phyloP scores from a whole-genome alignment of 2,113 vertebrate species.

The Nipponia nippon region DNA sequence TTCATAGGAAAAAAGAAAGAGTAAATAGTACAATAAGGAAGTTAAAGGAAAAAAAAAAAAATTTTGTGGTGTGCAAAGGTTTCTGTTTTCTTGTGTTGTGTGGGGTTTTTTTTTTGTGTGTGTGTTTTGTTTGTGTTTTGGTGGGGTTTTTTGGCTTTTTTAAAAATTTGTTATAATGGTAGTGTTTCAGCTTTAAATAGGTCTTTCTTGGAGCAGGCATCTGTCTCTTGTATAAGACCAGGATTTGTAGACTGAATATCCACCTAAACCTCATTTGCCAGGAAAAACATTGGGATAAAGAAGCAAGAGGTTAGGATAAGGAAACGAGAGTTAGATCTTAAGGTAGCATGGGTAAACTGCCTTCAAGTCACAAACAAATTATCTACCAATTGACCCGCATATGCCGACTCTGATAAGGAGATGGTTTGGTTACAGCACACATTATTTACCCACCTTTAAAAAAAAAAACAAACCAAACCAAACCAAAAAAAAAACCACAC shows the following conservation, averaged over 20 bases:
- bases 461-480: too few relatives aligned
- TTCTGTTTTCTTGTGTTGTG: background rate
- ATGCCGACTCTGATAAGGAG: background rate
- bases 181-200: background rate
- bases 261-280: background rate
- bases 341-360: conserved; percentile 1
- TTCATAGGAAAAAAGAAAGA: background rate
- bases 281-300: background rate
- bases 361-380: background rate
- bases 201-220: background rate
- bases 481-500: too few relatives aligned
- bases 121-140: background rate
- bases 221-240: background rate
- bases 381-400: background rate
- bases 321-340: conserved; percentile 60
- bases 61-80: background rate
- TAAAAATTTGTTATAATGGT: background rate
- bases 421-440: background rate
- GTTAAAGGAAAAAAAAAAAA: too few relatives aligned
- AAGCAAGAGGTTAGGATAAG: background rate
- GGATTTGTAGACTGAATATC: background rate
- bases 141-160: background rate
- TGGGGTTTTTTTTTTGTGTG: background rate
- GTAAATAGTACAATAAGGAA: too few relatives aligned
- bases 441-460: too few relatives aligned